Evolutionary conservation across 2,113 vertebrate genomes (phyloP).

Genomic region (Cololabis saira): DNA sequence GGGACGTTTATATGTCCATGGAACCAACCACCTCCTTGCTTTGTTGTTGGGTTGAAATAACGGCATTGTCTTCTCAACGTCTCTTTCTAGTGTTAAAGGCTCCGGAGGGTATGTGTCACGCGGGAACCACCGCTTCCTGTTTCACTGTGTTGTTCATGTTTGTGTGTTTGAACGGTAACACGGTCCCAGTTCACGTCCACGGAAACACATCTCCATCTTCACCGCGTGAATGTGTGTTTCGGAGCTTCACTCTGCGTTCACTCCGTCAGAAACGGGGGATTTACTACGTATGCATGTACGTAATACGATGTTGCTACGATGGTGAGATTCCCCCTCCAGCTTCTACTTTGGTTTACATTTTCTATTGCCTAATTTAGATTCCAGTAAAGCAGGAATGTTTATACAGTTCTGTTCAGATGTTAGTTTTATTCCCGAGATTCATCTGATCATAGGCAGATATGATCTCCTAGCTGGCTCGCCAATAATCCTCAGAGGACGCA

Average conservation of each 20-base stretch:
- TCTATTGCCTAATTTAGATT: too few species aligned
- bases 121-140: constrained; percentile 31
- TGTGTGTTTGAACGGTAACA: constrained; percentile 34
- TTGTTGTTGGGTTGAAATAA: constrained; percentile 43
- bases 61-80: constrained; percentile 61
- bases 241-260: constrained; percentile 40
- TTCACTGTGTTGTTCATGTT: constrained; percentile 34
- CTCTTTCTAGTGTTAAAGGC: constrained; percentile 84
- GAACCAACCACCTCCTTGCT: constrained; percentile 1
- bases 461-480: too few species aligned
- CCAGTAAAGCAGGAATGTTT: too few species aligned
- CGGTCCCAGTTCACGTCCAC: constrained; percentile 4
- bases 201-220: constrained; percentile 20
- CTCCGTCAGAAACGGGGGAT: constrained; percentile 4
- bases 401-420: too few species aligned
- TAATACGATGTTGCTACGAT: too few species aligned
- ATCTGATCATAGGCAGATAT: too few species aligned
- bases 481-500: too few species aligned
- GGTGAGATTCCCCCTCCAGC: too few species aligned
- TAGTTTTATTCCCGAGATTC: too few species aligned
- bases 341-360: too few species aligned
- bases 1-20: too few species aligned
- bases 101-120: constrained; percentile 85
- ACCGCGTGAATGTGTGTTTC: constrained; percentile 65
- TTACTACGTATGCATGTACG: not conserved